phyloP scores from a whole-genome alignment of 1,140 invertebrate genomes.

The Atta cephalotes region DNA sequence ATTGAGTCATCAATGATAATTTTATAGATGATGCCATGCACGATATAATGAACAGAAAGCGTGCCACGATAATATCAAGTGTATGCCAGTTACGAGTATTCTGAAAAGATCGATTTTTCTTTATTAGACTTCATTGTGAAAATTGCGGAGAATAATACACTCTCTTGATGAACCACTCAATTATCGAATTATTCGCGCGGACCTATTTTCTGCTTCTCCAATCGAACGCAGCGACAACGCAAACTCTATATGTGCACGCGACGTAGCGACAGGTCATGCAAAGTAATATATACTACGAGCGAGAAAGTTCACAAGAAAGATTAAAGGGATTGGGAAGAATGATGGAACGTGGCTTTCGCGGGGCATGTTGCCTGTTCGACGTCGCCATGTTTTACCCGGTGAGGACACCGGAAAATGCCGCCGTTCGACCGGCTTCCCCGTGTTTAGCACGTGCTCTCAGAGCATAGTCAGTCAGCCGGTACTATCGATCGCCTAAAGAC shows the following conservation, averaged over 20 bases:
- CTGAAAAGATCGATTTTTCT: constrained; percentile 14
- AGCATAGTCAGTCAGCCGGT: constrained; percentile 67
- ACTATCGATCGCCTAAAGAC: constrained; percentile 74
- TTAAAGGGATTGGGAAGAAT: constrained; percentile 21
- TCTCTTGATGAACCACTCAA: constrained; percentile 39
- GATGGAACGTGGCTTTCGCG: not conserved
- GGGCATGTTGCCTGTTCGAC: constrained; percentile 20
- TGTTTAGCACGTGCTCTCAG: constrained; percentile 68
- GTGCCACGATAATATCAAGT: not conserved
- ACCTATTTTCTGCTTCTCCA: constrained; percentile 29
- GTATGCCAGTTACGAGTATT: not conserved
- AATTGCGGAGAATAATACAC: constrained; percentile 32
- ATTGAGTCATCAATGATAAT: constrained; percentile 5
- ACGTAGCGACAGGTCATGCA: constrained; percentile 6
- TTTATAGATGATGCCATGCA: not conserved
- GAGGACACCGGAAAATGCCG: constrained; percentile 40
- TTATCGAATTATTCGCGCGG: constrained; percentile 48
- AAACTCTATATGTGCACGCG: constrained; percentile 19
- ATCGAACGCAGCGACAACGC: constrained; percentile 29
- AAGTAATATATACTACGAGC: not conserved
- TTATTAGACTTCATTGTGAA: constrained; percentile 1
- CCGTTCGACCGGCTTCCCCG: constrained; percentile 33
- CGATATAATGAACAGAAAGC: not conserved
- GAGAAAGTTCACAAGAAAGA: constrained; percentile 7
- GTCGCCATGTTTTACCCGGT: constrained; percentile 34